Evolutionary conservation across 2,888 invertebrate species (phyloP), one percentile per base, ranked within the genome.

Genomic region (Drosophila pegasa): DNA sequence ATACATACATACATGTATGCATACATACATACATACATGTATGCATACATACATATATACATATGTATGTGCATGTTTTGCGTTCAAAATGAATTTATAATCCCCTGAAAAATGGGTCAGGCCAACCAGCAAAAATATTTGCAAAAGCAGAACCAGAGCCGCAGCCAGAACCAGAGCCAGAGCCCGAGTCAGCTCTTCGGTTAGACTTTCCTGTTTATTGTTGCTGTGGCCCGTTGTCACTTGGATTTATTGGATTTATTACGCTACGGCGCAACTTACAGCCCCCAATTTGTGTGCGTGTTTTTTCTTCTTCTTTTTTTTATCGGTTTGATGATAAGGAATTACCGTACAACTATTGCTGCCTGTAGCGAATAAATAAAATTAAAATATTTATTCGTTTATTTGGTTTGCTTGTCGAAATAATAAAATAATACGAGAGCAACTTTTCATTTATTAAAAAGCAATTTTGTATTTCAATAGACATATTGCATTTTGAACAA

Each of bases 21-120:
- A n/a, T n/a, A 50, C 63, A 56, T 66, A n/a, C n/a, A n/a, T 25
- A 25, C 25, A 43, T 43, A 14, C 20, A 40, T 20, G 1, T 20
- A 14, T 2, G 12, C n/a, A 20, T 20, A 40, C 14, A 3, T 9
- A 25, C 14, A 25, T n/a, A 25, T 25, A n/a, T 65, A 56, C 8
- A 57, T 73, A 60, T 65, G 54, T 60, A 56, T 66, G 60, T 73
- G 54, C 63, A 56, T 66, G 60, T 73, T 74, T 71, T 76, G 81
- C 66, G 69, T 64, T 65, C 71, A 66, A 81, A 77, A 75, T 79
- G 71, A 68, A 83, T 82, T 77, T 75, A 75, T 81, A 81, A 82
- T 75, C 72, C 75, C 35, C 22, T 20, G 25, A 65, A 69, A 68
- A 76, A 75, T 55, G 65, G 71, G 55, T 62, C 75, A 71, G 33